Percentiles rank a stretch among this genome's conserved stretches.
These are phyloP conservation scores for Entomobrya multifasciata DNA, from an alignment of 2,888 invertebrate species.

Conservation along the genomic window DNA sequence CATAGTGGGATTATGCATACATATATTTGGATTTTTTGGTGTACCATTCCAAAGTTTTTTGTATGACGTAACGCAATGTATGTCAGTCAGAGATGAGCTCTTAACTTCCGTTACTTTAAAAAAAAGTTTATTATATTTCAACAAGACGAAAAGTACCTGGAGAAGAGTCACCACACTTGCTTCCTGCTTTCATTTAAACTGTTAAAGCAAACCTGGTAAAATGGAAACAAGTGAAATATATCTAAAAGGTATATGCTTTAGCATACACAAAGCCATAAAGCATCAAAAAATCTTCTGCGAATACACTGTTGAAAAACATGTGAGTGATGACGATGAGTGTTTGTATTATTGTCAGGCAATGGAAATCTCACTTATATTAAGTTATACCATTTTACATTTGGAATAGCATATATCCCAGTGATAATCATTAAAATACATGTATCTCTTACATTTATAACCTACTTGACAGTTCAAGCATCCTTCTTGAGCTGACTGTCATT, in stretches of 20 bases:
- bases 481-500: constrained; percentile 64
- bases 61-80: neutral
- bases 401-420: neutral
- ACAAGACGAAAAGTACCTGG: constrained; percentile 32
- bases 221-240: neutral
- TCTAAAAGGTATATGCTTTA: too few relatives aligned
- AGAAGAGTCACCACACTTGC: neutral
- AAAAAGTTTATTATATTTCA: constrained; percentile 46
- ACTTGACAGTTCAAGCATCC: constrained; percentile 77
- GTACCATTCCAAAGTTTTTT: neutral
- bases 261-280: too few relatives aligned
- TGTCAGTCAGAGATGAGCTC: constrained; percentile 40
- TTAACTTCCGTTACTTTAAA: constrained; percentile 32
- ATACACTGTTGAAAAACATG: too few relatives aligned
- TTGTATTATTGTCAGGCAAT: too few relatives aligned
- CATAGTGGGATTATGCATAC: too few relatives aligned
- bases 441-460: constrained; percentile 69
- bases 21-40: too few relatives aligned
- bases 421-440: constrained; percentile 60
- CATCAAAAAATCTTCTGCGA: too few relatives aligned
- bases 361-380: neutral
- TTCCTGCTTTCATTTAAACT: neutral
- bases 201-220: neutral
- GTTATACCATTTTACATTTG: neutral
- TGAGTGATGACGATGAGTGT: constrained; percentile 1